Conservation (phyloP, 2,797 vertebrate genomes). For the Monodelphis domestica region DNA sequence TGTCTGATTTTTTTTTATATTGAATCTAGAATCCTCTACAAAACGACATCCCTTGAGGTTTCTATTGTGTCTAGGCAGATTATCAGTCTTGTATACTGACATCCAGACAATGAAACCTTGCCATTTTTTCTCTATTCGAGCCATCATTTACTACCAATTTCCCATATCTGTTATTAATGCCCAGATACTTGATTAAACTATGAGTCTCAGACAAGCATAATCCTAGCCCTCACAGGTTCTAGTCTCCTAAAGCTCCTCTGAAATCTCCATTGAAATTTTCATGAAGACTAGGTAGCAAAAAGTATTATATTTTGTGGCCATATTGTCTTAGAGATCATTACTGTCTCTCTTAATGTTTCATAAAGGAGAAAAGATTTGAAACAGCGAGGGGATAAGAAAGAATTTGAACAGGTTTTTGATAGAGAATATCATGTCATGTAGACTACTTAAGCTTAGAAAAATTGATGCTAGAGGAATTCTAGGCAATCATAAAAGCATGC, state of each 20-base stretch:
- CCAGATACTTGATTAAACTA: background rate
- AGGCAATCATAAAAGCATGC: background rate
- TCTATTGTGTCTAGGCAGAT: background rate
- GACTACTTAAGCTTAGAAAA: background rate
- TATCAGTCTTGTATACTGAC: background rate
- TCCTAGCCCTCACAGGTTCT: background rate
- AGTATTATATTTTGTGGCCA: background rate
- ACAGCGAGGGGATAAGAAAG: background rate
- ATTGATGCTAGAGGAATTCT: background rate
- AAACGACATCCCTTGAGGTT: background rate
- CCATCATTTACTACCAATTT: background rate
- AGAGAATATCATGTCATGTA: background rate
- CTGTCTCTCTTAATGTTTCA: background rate
- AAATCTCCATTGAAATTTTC: background rate
- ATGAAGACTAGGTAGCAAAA: background rate
- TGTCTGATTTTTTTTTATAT: background rate
- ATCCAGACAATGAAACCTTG: background rate
- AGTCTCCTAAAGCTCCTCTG: background rate
- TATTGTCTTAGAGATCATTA: background rate
- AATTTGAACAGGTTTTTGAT: background rate
- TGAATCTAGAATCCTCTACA: background rate
- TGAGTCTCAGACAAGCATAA: background rate
- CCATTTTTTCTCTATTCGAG: background rate
- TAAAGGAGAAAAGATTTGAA: slow-evolving; percentile 1
- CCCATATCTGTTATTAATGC: background rate